Base-by-base conservation (phyloP, 2,113 vertebrate genomes). In the Bothrops jararaca region DNA sequence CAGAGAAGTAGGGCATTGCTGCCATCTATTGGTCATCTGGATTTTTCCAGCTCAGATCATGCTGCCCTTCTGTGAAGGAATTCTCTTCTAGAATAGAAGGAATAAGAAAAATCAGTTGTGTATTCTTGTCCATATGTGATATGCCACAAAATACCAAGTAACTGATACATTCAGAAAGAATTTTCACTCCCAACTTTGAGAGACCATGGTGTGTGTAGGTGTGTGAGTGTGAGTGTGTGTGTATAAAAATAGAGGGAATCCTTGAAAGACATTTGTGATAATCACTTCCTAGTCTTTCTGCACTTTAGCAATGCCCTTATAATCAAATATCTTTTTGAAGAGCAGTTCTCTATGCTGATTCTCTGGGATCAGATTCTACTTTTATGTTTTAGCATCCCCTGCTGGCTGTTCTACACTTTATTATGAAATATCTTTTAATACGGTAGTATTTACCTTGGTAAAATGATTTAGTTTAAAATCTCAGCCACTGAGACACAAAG, bases 361-460 rank as follows among this genome's bases (percentile, higher is more conserved):
- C 29, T 15, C 50, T 57, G 18, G 15, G 86, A 80, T 56, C 74
- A 18, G 10, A 39, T 60, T 45, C 80, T 92, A 45, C 26, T 86
- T 85, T 86, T 86, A 86, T 86, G 89, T 57, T 64, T 42, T 60
- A 80, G 85, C 53, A 15, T 52, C 92, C 89, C 74, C 92, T 93
- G 69, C 45, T 86, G 89, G 89, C 80, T 39, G 23, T 86, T 86
- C 48, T 42, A 18, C n/a, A 53, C 45, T n/a, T 88, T 53, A 60
- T 22, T 39, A 1, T 48, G 1, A 89, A 8, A 29, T 22, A 89
- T 90, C 56, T 86, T 60, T 90, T 58, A 39, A 86, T 90, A n/a
- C n/a, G n/a, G n/a, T n/a, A 34, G 1, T 86, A n/a, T 29, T 18
- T 64, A 48, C 2, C 26, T 9, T 18, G 39, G 5, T 80, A 56